These are phyloP conservation scores for Chrysomela aeneicollis DNA, from an alignment of 2,888 invertebrate species.

Conservation along the genomic window DNA sequence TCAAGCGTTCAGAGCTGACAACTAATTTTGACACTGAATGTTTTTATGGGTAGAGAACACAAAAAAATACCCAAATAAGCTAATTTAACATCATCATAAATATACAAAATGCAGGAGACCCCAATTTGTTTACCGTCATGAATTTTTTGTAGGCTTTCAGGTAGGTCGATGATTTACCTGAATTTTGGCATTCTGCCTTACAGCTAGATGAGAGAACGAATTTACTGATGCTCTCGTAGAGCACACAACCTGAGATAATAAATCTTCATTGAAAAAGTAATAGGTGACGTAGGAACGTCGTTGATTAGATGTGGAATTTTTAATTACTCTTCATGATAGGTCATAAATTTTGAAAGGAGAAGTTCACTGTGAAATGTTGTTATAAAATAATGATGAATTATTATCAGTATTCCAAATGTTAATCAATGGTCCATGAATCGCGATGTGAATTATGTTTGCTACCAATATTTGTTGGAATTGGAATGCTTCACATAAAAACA, in stretches of 20 bases:
- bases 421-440: no score
- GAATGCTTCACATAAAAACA: no score
- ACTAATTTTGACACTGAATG: not conserved
- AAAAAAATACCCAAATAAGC: constrained; percentile 9
- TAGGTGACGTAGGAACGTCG: not conserved
- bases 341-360: not conserved
- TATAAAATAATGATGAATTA: not conserved
- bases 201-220: constrained; percentile 6
- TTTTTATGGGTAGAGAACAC: not conserved
- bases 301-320: not conserved
- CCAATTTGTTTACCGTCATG: constrained; percentile 22
- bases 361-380: no score
- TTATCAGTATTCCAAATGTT: not conserved
- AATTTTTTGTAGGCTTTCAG: constrained; percentile 23
- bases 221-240: constrained; percentile 12
- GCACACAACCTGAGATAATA: not conserved
- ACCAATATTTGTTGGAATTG: no score
- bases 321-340: not conserved
- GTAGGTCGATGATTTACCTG: constrained; percentile 25
- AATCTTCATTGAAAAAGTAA: constrained; percentile 2
- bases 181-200: constrained; percentile 12
- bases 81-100: constrained; percentile 27
- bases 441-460: no score
- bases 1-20: no score
- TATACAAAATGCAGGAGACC: constrained; percentile 15